These are phyloP conservation scores for Sepiola atlantica DNA, from an alignment of 2,888 invertebrate genomes.

Conservation along the genomic window DNA sequence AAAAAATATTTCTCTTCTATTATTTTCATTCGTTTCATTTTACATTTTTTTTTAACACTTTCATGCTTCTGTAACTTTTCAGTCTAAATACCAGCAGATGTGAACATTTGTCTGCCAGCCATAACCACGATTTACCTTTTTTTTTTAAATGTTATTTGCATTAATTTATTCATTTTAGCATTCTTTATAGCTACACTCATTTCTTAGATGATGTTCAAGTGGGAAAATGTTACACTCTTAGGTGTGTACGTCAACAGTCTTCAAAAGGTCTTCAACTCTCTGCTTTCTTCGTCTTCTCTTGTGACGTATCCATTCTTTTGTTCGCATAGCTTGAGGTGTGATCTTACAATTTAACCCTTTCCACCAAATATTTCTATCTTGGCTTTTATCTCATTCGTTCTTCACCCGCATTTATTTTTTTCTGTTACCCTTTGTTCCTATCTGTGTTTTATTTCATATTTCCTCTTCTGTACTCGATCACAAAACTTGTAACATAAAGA, in stretches of 20 bases:
- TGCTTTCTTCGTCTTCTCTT: not conserved
- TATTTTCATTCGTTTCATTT: not conserved
- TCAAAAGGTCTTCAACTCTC: not conserved
- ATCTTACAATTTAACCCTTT: not conserved
- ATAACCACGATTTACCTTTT: not conserved
- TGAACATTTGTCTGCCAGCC: not conserved
- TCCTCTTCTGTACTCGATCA: not conserved
- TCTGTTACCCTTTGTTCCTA: not conserved
- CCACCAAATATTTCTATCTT: not conserved
- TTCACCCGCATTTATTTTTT: not conserved
- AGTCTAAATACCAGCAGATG: not conserved
- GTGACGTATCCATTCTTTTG: not conserved
- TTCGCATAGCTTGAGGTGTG: not conserved
- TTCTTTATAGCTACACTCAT: not conserved
- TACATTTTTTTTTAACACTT: not conserved
- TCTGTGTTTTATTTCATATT: not conserved
- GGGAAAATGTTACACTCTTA: not conserved
- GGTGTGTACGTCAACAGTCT: not conserved
- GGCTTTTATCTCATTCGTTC: not conserved
- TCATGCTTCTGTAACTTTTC: not conserved
- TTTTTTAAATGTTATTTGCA: not conserved
- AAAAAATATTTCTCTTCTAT: not conserved
- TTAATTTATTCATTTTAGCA: not conserved
- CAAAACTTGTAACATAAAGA: not conserved
- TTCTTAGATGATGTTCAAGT: slow-evolving; percentile 18